A percentile compares a stretch with the other conserved stretches of the same genome.
Conservation (phyloP, 1,140 invertebrate species). For the Nebria ingens region DNA sequence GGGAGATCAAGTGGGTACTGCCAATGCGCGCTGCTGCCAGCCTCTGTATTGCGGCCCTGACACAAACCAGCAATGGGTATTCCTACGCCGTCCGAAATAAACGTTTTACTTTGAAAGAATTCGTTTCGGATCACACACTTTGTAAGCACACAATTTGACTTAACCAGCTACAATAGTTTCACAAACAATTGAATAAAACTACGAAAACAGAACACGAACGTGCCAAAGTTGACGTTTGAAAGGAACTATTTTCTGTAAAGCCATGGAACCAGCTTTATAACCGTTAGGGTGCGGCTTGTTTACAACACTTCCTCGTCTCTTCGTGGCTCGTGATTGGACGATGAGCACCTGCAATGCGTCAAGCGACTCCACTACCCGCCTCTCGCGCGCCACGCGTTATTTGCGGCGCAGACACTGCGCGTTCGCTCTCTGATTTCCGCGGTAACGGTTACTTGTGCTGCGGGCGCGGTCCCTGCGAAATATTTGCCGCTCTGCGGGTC, state of each 20-base stretch:
- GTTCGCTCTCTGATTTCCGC: slow-evolving; percentile 15
- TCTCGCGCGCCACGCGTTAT: slow-evolving; percentile 25
- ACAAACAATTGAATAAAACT: too few relatives aligned
- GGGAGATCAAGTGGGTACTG: slow-evolving; percentile 15
- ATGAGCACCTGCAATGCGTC: slow-evolving; percentile 74
- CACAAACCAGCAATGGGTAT: slow-evolving; percentile 30
- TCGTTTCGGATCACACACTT: neutral
- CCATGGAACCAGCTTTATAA: slow-evolving; percentile 41
- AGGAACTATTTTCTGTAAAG: slow-evolving; percentile 24
- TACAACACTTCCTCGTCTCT: slow-evolving; percentile 41
- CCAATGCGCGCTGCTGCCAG: slow-evolving; percentile 22
- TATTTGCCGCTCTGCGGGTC: neutral
- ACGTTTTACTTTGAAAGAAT: neutral
- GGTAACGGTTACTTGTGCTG: neutral
- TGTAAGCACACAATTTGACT: neutral
- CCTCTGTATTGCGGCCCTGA: slow-evolving; percentile 32
- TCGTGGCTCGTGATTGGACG: slow-evolving; percentile 52
- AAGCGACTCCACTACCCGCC: slow-evolving; percentile 33
- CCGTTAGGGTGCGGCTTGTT: slow-evolving; percentile 51
- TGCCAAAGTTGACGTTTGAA: slow-evolving; percentile 17
- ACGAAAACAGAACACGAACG: slow-evolving; percentile 9
- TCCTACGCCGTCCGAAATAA: slow-evolving; percentile 22
- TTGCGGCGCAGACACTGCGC: slow-evolving; percentile 23
- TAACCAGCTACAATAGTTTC: neutral
- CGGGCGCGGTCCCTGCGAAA: neutral